Conservation (phyloP, 2,797 vertebrate species). For the Tauraco hartlaubi region DNA sequence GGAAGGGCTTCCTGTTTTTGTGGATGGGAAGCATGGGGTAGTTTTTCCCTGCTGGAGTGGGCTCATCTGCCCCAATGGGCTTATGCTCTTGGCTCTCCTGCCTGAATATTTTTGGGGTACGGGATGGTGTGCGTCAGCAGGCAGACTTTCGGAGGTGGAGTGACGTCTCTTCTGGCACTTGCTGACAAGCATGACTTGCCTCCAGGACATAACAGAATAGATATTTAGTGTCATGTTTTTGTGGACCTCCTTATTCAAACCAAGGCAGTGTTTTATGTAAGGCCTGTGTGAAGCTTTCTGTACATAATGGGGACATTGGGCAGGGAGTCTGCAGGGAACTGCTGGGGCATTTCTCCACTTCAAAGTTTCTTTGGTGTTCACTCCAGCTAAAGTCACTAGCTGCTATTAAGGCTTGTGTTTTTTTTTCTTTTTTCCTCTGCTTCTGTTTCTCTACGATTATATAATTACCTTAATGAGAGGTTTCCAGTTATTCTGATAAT, state of each 20-base stretch:
- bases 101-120: neutral
- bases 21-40: neutral
- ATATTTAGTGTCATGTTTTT: neutral
- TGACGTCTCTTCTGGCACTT: neutral
- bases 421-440: neutral
- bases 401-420: neutral
- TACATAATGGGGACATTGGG: neutral
- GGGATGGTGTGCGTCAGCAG: neutral
- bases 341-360: neutral
- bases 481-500: neutral
- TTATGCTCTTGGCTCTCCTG: neutral
- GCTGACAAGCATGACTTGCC: neutral
- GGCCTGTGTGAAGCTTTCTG: neutral
- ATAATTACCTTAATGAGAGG: constrained; percentile 13
- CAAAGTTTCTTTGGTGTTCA: neutral
- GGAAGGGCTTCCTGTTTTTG: neutral
- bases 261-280: neutral
- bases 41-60: neutral
- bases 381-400: neutral
- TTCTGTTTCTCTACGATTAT: neutral
- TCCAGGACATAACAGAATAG: neutral
- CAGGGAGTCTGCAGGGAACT: neutral
- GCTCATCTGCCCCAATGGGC: neutral
- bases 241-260: neutral
- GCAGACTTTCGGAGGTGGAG: neutral